Evolutionary conservation across 2,113 vertebrate species (phyloP).

Genomic region (Oncorhynchus kisutch): DNA sequence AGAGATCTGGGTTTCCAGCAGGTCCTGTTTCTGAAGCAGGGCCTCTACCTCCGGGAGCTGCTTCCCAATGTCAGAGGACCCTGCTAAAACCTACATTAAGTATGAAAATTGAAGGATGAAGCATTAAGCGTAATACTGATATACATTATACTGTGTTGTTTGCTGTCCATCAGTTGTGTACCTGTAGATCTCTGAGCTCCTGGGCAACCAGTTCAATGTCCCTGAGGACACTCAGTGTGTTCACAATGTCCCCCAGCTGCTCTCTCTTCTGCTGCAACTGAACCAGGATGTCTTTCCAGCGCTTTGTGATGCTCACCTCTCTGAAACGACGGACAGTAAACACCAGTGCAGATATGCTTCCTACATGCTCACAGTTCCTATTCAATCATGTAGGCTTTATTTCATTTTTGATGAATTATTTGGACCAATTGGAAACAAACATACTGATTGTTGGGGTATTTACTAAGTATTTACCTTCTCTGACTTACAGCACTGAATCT

Average conservation of each 20-base stretch:
- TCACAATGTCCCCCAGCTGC: constrained; percentile 58
- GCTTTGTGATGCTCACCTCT: constrained; percentile 68
- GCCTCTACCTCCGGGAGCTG: constrained; percentile 79
- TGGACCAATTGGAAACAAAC: too few species aligned
- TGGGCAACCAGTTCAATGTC: constrained; percentile 74
- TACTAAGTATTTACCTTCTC: too few species aligned
- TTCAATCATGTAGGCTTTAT: neutral
- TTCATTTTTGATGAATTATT: too few species aligned
- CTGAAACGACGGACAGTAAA: constrained; percentile 47
- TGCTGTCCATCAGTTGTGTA: constrained; percentile 31
- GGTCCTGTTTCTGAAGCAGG: constrained; percentile 83
- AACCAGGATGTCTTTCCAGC: constrained; percentile 80
- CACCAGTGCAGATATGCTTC: neutral
- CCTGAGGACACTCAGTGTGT: constrained; percentile 74
- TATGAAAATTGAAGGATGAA: too few species aligned
- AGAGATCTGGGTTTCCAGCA: constrained; percentile 80
- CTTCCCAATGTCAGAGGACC: constrained; percentile 76
- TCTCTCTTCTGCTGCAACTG: constrained; percentile 72
- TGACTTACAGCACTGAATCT: too few species aligned
- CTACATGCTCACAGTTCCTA: neutral
- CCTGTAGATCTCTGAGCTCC: constrained; percentile 84
- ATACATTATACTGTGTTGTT: too few species aligned
- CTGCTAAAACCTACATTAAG: constrained; percentile 60
- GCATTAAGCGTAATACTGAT: too few species aligned
- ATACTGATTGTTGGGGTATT: too few species aligned